A percentile compares a stretch with the other conserved stretches of the same genome.
Conservation (phyloP, 1,140 invertebrate genomes). For the Drosophila suzukii region DNA sequence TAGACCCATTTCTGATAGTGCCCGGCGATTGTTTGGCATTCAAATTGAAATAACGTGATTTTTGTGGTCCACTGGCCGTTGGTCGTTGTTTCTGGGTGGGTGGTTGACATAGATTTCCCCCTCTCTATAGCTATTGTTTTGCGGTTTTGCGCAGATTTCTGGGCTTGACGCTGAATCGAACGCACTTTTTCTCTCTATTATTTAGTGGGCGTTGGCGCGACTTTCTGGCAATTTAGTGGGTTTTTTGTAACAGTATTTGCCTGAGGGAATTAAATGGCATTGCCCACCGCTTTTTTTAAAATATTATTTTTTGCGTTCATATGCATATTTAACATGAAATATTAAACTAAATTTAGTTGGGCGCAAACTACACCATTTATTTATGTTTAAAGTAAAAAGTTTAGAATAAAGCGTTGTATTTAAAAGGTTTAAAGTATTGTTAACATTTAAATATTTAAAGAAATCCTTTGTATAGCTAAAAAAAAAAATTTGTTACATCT, state of each 20-base stretch:
- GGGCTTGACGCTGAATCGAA: slow-evolving; percentile 67
- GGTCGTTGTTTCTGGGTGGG: slow-evolving; percentile 13
- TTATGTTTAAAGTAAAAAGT: too few relatives aligned
- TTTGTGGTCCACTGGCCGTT: slow-evolving; percentile 68
- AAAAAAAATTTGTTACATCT: neutral
- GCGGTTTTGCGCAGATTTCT: slow-evolving; percentile 75
- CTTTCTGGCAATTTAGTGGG: slow-evolving; percentile 35
- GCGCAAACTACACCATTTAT: too few relatives aligned
- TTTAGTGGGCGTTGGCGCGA: slow-evolving; percentile 52
- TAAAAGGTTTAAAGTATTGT: too few relatives aligned
- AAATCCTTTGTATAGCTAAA: too few relatives aligned
- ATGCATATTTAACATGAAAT: too few relatives aligned
- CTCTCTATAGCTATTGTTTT: slow-evolving; percentile 63
- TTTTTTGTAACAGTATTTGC: slow-evolving; percentile 9
- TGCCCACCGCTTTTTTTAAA: slow-evolving; percentile 8
- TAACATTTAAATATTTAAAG: too few relatives aligned
- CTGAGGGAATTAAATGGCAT: slow-evolving; percentile 16
- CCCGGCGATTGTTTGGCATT: slow-evolving; percentile 67
- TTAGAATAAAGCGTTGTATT: too few relatives aligned
- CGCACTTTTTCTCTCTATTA: slow-evolving; percentile 59
- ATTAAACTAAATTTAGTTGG: too few relatives aligned
- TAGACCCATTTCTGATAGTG: slow-evolving; percentile 51
- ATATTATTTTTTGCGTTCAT: too few relatives aligned
- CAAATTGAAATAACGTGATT: slow-evolving; percentile 82
- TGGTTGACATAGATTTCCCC: slow-evolving; percentile 66